These are phyloP conservation scores for Psettodes erumei DNA, from an alignment of 2,113 vertebrate genomes.

Conservation along the genomic window DNA sequence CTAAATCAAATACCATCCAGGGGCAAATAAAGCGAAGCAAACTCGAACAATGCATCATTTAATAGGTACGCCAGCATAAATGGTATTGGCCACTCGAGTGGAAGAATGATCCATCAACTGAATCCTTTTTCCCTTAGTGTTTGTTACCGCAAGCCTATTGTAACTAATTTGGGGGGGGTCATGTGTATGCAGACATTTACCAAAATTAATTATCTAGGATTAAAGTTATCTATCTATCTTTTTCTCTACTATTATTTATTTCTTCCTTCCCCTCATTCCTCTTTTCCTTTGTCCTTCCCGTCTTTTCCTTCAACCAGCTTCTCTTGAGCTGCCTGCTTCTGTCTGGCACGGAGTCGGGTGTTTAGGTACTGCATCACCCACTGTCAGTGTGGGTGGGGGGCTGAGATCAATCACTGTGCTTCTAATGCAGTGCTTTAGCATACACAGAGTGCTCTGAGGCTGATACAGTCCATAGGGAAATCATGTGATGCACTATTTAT, in stretches of 20 bases:
- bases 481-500: constrained; percentile 69
- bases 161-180: constrained; percentile 3
- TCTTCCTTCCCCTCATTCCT: not conserved
- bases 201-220: not conserved
- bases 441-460: constrained; percentile 70
- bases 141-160: constrained; percentile 12
- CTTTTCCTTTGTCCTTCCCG: not conserved
- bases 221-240: not conserved
- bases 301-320: constrained; percentile 17
- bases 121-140: constrained; percentile 24
- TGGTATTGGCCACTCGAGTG: constrained; percentile 31
- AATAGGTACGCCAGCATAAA: constrained; percentile 27
- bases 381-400: constrained; percentile 66
- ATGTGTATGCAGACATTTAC: constrained; percentile 10
- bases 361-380: constrained; percentile 62
- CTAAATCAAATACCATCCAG: constrained; percentile 15
- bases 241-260: not conserved
- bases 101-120: constrained; percentile 29
- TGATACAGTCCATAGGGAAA: constrained; percentile 69
- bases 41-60: constrained; percentile 25
- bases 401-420: constrained; percentile 66
- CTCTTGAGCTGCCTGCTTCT: constrained; percentile 28
- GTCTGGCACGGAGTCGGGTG: constrained; percentile 58
- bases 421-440: constrained; percentile 71
- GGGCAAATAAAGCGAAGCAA: constrained; percentile 31